These are phyloP conservation scores for Alca torda DNA, from an alignment of 2,797 vertebrate species.

Conservation along the genomic window DNA sequence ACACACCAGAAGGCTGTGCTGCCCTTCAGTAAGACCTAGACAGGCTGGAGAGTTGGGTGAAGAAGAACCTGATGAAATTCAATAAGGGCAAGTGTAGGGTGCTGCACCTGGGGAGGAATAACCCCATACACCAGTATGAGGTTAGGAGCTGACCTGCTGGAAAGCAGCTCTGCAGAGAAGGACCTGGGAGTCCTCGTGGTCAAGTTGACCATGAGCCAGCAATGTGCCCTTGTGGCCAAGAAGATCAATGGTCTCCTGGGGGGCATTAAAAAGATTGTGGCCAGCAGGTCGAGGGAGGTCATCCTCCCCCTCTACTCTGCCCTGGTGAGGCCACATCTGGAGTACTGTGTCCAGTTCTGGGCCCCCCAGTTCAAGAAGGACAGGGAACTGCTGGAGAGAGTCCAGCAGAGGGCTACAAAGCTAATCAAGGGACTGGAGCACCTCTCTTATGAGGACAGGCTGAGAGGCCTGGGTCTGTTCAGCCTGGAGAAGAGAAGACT, in stretches of 20 bases:
- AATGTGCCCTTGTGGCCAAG: not conserved
- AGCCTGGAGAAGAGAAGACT: not conserved
- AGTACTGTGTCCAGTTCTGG: not conserved
- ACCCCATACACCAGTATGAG: not conserved
- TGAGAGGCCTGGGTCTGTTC: not conserved
- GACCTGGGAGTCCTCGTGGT: not conserved
- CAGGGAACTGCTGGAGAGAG: not conserved
- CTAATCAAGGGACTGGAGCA: not conserved
- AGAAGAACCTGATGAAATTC: not conserved
- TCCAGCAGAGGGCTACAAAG: not conserved
- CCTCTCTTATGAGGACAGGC: not conserved
- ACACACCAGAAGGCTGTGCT: not conserved
- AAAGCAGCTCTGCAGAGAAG: not conserved
- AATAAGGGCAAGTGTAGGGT: not conserved
- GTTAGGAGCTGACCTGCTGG: not conserved
- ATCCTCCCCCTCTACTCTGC: not conserved
- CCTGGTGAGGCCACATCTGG: not conserved
- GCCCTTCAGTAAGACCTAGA: not conserved
- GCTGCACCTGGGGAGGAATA: not conserved
- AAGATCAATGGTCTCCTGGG: not conserved
- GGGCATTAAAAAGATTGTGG: not conserved
- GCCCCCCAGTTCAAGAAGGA: not conserved
- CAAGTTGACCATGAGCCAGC: not conserved
- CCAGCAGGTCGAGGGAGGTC: not conserved
- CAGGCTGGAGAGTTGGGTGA: not conserved